A percentile compares a stretch with the other conserved stretches of the same genome.
Conservation (phyloP, 1,140 invertebrate species). For the Ostrea edulis region DNA sequence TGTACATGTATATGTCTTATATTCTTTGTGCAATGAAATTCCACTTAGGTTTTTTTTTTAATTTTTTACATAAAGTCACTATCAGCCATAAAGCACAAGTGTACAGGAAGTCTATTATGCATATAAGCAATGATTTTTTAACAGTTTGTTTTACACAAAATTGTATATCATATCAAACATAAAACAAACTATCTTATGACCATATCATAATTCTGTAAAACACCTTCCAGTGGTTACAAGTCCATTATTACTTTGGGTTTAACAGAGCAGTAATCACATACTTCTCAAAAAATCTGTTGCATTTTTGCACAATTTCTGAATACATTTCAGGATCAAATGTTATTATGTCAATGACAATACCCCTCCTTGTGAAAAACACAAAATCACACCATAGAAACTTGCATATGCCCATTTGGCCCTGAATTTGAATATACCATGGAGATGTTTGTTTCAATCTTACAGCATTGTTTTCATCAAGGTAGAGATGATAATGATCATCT, state of each 20-base stretch:
- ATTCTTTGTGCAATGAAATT: no score
- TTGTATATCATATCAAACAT: no score
- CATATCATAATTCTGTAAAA: no score
- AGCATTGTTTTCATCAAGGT: neutral
- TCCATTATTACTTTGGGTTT: neutral
- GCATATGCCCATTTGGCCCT: slow-evolving; percentile 5
- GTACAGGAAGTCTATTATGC: no score
- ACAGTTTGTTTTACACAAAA: no score
- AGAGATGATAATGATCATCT: slow-evolving; percentile 40
- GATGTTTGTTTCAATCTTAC: slow-evolving; percentile 11
- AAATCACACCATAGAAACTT: slow-evolving; percentile 2
- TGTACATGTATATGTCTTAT: no score
- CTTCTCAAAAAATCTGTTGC: neutral
- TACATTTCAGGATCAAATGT: slow-evolving; percentile 20
- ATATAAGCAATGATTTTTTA: no score
- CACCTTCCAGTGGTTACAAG: no score
- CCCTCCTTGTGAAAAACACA: neutral
- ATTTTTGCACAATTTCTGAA: slow-evolving; percentile 4
- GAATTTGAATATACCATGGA: slow-evolving; percentile 10
- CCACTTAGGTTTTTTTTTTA: no score
- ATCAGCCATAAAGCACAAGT: no score
- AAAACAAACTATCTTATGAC: no score
- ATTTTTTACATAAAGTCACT: no score
- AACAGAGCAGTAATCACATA: neutral
- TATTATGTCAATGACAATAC: neutral